Evolutionary conservation across 2,888 invertebrate species (phyloP).

Genomic region (Aspidapion aeneum): DNA sequence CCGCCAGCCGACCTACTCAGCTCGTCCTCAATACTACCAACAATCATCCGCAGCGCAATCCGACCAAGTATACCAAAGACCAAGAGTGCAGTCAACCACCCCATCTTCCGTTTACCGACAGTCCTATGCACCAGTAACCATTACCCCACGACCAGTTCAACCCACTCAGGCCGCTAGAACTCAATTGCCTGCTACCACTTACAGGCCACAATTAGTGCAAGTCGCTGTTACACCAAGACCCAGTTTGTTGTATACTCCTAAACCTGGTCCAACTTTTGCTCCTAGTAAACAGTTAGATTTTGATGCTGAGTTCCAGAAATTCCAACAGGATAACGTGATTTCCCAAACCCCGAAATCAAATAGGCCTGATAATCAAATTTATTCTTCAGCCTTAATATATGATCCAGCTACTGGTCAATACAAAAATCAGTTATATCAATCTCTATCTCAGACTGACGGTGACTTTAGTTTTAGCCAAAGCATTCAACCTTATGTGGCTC

Average conservation of each 20-base stretch:
- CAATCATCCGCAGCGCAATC: slow-evolving; percentile 33
- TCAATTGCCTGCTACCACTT: slow-evolving; percentile 63
- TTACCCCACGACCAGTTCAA: slow-evolving; percentile 59
- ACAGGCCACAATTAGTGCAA: slow-evolving; percentile 59
- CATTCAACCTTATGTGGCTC: slow-evolving; percentile 70
- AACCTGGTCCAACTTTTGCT: slow-evolving; percentile 39
- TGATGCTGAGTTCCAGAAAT: slow-evolving; percentile 70
- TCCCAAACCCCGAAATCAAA: slow-evolving; percentile 36
- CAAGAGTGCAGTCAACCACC: slow-evolving; percentile 51
- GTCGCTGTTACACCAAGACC: slow-evolving; percentile 58
- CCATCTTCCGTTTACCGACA: slow-evolving; percentile 42
- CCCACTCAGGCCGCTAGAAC: slow-evolving; percentile 44
- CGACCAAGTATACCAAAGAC: slow-evolving; percentile 35
- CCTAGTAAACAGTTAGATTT: slow-evolving; percentile 53
- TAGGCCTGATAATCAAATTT: slow-evolving; percentile 57
- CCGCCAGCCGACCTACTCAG: slow-evolving; percentile 42
- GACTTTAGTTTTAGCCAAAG: slow-evolving; percentile 70
- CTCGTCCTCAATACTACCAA: slow-evolving; percentile 42
- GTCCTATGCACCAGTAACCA: slow-evolving; percentile 52
- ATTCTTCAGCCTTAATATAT: slow-evolving; percentile 73
- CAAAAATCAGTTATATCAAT: slow-evolving; percentile 74
- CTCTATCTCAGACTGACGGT: slow-evolving; percentile 68
- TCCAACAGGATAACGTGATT: slow-evolving; percentile 63
- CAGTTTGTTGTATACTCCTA: slow-evolving; percentile 43
- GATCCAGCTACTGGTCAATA: slow-evolving; percentile 76